Conservation (phyloP, 2,888 invertebrate genomes). For the Agonopterix arenella region DNA sequence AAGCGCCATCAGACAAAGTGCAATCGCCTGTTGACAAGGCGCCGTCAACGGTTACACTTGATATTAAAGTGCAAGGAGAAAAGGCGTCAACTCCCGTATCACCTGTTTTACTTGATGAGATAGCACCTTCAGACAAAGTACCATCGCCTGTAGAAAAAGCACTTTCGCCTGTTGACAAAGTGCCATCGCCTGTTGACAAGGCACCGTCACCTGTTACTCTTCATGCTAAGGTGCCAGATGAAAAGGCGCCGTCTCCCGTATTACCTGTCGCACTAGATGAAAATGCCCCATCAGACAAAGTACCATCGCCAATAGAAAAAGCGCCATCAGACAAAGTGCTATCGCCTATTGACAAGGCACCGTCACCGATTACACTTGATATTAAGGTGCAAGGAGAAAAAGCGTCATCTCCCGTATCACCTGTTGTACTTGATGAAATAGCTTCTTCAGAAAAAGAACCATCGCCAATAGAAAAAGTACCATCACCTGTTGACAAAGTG, state of each 20-base stretch:
- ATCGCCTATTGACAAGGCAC: no score
- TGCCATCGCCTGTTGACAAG: neutral
- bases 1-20: no score
- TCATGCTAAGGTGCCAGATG: conserved; percentile 3
- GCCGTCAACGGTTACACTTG: neutral
- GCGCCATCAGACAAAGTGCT: no score
- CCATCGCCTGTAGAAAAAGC: neutral
- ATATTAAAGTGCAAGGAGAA: no score
- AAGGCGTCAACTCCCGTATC: neutral
- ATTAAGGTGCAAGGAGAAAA: no score
- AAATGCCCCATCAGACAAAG: neutral
- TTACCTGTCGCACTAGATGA: neutral
- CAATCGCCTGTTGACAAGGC: no score
- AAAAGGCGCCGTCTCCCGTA: conserved; percentile 6
- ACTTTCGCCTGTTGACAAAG: no score
- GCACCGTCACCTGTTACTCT: neutral
- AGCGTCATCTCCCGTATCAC: neutral
- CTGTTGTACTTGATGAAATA: conserved; percentile 2
- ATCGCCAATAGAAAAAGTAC: neutral
- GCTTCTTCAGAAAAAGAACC: neutral
- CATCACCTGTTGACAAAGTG: no score
- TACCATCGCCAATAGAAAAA: neutral
- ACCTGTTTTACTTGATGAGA: conserved; percentile 1
- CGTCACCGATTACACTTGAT: neutral
- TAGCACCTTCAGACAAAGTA: neutral